Evolutionary conservation across 1,140 invertebrate species (phyloP), one percentile per base, ranked within the genome.

Genomic region (Mya arenaria): DNA sequence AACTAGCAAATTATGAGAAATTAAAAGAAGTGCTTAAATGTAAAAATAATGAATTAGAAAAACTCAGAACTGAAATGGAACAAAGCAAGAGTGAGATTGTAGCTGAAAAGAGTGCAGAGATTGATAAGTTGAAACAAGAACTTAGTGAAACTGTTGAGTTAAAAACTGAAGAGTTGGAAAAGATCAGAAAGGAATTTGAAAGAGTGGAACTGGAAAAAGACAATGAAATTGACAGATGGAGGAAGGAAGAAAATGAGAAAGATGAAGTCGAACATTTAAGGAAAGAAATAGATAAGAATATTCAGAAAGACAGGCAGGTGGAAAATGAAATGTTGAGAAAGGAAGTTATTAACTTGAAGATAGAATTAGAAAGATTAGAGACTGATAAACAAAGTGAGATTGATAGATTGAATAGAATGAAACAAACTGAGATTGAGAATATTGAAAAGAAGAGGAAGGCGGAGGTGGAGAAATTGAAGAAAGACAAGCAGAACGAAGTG

Each of bases 371-470:
- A 28, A 37, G 75, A 69, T 30, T 79, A 52, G 75, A 79, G 15
- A 68, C 13, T 60, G 60, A 41, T 32, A 79, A 79, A 44, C 60
- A 79, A 60, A 44, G 37, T 37, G 75, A 79, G 25, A 68, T 71
- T 34, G 66, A 72, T 48, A 63, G 71, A 73, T 23, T 72, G 0
- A 60, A 60, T 63, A 44, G 78, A 25, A 17, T 60, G 10, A 81
- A 65, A 73, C 78, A 81, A 34, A 60, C 69, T 23, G 69, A 81
- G 41, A 65, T 65, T 30, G 68, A 83, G 23, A 66, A 82, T 13
- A 30, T 87, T 4, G 77, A 84, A 8, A 82, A 66, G 66, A 72
- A 80, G 41, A 85, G 83, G 8, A 75, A 84, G 34, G 30, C 23
- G 23, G 82, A 83, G 41, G 48, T 87, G 1, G 58, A 71, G 4